These are phyloP conservation scores for Antheraea mylitta DNA, from an alignment of 1,140 invertebrate species.

Conservation along the genomic window DNA sequence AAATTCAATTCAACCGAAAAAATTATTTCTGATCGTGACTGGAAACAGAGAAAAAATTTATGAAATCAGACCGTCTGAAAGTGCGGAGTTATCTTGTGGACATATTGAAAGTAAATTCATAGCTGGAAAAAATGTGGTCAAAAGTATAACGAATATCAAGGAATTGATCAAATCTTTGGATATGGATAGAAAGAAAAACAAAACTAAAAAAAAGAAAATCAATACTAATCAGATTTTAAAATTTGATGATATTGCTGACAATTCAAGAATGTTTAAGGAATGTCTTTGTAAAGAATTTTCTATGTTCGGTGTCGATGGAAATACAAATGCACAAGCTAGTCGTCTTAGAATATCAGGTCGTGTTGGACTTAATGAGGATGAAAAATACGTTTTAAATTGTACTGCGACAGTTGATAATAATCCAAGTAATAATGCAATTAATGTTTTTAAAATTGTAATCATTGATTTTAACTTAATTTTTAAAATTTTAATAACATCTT, in stretches of 20 bases:
- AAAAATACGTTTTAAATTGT: slow-evolving; percentile 55
- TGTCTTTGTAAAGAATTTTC: slow-evolving; percentile 17
- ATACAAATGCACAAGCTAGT: slow-evolving; percentile 37
- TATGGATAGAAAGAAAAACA: slow-evolving; percentile 49
- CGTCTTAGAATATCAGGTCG: slow-evolving; percentile 51
- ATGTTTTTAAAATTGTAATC: neutral
- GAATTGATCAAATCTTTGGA: slow-evolving; percentile 40
- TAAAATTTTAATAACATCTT: neutral
- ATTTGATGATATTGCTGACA: neutral
- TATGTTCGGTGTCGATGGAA: slow-evolving; percentile 13
- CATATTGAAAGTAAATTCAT: slow-evolving; percentile 21
- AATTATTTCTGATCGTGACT: slow-evolving; percentile 33
- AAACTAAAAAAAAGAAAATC: slow-evolving; percentile 30
- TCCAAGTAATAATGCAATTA: slow-evolving; percentile 37
- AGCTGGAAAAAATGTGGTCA: slow-evolving; percentile 35
- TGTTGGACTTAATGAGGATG: slow-evolving; percentile 45
- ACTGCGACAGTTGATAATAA: slow-evolving; percentile 50
- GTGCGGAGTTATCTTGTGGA: slow-evolving; percentile 33
- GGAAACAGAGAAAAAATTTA: slow-evolving; percentile 43
- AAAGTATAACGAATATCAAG: slow-evolving; percentile 36
- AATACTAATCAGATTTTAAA: neutral
- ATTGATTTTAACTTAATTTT: neutral
- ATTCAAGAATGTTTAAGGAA: slow-evolving; percentile 4
- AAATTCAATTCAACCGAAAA: slow-evolving; percentile 34
- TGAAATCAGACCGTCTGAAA: slow-evolving; percentile 46